These are phyloP conservation scores for Prionace glauca DNA, from an alignment of 2,797 vertebrate genomes.

Conservation along the genomic window DNA sequence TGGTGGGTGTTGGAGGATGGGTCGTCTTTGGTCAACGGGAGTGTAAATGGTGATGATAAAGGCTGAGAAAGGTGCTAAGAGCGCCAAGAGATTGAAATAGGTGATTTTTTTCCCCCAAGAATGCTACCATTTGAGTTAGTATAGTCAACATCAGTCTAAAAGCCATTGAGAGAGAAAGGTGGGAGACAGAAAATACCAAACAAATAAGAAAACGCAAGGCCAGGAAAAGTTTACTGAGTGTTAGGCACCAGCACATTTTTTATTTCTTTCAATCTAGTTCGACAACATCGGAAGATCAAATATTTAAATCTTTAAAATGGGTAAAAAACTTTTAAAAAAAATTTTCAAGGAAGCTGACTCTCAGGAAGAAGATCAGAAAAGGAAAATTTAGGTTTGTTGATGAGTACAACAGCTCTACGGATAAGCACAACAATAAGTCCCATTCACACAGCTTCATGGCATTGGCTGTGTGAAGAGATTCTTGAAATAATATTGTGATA, in stretches of 20 bases:
- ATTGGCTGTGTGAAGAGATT: not conserved
- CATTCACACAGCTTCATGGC: not conserved
- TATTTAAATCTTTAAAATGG: not conserved
- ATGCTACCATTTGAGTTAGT: too few relatives aligned
- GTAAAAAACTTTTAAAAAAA: too few relatives aligned
- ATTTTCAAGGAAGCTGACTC: not conserved
- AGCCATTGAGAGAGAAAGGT: not conserved
- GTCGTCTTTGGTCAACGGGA: too few relatives aligned
- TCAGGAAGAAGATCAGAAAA: not conserved
- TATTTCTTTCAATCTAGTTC: not conserved
- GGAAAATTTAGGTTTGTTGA: not conserved
- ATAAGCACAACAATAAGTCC: slow-evolving; percentile 13
- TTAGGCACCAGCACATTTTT: not conserved
- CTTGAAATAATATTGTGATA: slow-evolving; percentile 28
- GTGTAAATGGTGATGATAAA: too few relatives aligned
- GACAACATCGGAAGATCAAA: not conserved
- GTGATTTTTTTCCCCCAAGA: too few relatives aligned
- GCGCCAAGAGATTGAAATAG: too few relatives aligned
- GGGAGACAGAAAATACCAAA: not conserved
- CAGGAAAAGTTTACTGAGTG: not conserved
- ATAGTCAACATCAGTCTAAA: not conserved
- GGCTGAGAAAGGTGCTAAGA: too few relatives aligned
- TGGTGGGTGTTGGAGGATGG: too few relatives aligned
- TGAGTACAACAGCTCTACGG: slow-evolving; percentile 6
- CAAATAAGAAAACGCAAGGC: not conserved